These are phyloP conservation scores for Toxostoma redivivum DNA, from an alignment of 2,113 vertebrate species.

Conservation along the genomic window DNA sequence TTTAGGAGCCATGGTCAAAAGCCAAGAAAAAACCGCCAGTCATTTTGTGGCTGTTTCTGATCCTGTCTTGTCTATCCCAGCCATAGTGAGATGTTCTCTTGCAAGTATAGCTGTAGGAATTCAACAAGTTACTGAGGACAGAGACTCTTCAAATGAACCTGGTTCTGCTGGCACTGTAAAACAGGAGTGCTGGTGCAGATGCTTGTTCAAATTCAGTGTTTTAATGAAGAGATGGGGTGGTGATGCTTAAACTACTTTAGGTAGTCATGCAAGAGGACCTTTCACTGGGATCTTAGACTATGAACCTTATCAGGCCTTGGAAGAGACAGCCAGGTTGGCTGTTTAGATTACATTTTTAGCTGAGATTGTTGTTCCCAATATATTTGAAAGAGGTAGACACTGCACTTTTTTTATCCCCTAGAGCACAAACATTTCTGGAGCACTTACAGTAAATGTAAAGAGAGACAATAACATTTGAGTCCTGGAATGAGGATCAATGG, in stretches of 20 bases:
- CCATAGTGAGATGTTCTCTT: neutral
- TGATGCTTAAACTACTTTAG: neutral
- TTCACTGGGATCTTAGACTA: neutral
- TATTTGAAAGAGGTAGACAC: neutral
- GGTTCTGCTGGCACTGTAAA: neutral
- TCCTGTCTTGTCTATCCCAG: neutral
- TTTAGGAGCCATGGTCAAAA: neutral
- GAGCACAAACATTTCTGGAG: slow-evolving; percentile 19
- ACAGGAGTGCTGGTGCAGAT: neutral
- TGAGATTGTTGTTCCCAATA: neutral
- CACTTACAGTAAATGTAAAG: slow-evolving; percentile 43
- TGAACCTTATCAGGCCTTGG: neutral
- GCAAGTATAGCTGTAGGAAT: neutral
- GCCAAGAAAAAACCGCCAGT: neutral
- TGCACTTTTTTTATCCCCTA: neutral
- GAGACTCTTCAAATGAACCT: neutral
- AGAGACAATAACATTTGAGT: neutral
- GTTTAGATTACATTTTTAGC: neutral
- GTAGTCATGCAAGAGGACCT: neutral
- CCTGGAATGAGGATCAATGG: slow-evolving; percentile 17
- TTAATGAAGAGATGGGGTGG: neutral
- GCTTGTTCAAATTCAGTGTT: neutral
- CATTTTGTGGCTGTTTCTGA: neutral
- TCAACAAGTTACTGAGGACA: neutral
- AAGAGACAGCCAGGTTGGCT: neutral